Percentiles rank a stretch among this genome's conserved stretches.
These are phyloP conservation scores for Lasioglossum leucozonium DNA, from an alignment of 2,888 invertebrate genomes.

Conservation along the genomic window DNA sequence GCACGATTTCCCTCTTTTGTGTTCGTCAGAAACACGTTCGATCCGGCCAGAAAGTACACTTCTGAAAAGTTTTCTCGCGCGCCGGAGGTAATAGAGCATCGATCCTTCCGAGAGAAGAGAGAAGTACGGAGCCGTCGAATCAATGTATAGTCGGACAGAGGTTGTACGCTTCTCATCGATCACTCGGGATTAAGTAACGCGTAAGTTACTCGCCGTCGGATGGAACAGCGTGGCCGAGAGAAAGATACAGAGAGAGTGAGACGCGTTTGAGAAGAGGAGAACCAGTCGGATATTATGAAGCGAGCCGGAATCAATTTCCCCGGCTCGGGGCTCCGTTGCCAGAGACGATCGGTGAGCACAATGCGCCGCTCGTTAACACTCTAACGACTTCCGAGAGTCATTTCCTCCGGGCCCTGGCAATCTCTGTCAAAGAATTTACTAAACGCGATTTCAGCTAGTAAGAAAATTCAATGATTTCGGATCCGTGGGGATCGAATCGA, in stretches of 20 bases:
- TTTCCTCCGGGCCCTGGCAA: not conserved
- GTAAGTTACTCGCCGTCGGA: not conserved
- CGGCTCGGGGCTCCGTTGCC: not conserved
- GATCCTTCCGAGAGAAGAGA: not conserved
- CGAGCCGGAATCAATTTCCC: constrained; percentile 15
- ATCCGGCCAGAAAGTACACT: not conserved
- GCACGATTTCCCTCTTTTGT: not conserved
- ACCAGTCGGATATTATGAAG: not conserved
- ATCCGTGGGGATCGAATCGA: not conserved
- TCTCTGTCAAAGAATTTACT: not conserved
- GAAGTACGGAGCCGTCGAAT: not conserved
- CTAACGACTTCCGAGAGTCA: constrained; percentile 2
- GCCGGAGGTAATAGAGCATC: not conserved
- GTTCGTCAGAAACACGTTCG: not conserved
- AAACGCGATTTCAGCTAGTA: not conserved
- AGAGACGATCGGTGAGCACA: constrained; percentile 25
- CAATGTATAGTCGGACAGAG: not conserved
- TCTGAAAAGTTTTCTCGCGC: not conserved
- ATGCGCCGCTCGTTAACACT: constrained; percentile 42
- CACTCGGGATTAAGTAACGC: not conserved
- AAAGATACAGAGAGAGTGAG: no score
- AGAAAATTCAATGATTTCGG: not conserved
- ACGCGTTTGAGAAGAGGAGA: not conserved
- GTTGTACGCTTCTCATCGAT: not conserved
- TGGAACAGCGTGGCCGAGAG: not conserved